Percentiles rank a stretch among this genome's conserved stretches.
phyloP scores from a whole-genome alignment of 2,888 invertebrate genomes.

The Ptycholaimellus sp. region DNA sequence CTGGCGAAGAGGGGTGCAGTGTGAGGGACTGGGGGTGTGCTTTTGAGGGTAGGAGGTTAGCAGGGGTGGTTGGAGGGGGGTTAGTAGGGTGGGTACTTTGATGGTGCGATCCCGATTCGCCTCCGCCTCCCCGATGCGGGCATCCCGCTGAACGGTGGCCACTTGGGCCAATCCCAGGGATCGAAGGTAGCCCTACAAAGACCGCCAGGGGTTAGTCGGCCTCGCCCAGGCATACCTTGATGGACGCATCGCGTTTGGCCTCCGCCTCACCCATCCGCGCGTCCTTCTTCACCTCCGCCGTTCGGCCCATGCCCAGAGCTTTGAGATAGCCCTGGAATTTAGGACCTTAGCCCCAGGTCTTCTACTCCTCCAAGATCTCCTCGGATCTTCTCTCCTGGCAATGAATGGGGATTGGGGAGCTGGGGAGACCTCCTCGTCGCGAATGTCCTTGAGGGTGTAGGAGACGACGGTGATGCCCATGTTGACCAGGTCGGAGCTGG shows the following conservation, averaged over 20 bases:
- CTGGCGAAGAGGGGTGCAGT: too few species aligned
- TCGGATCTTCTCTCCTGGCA: too few species aligned
- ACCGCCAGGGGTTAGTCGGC: too few species aligned
- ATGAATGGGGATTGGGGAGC: too few species aligned
- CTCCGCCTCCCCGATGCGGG: constrained; percentile 85
- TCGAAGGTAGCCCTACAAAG: constrained; percentile 61
- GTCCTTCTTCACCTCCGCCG: constrained; percentile 78
- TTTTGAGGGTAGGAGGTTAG: too few species aligned
- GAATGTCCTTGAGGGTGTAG: constrained; percentile 72
- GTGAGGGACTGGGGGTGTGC: too few species aligned
- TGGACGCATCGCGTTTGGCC: constrained; percentile 50
- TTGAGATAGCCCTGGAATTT: constrained; percentile 62
- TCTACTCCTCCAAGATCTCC: too few species aligned
- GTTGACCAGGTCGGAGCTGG: constrained; percentile 73
- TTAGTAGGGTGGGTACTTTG: too few species aligned
- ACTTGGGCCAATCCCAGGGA: constrained; percentile 81
- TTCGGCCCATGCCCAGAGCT: constrained; percentile 77
- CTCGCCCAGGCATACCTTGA: too few species aligned
- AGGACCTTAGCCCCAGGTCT: too few species aligned
- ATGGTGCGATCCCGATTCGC: constrained; percentile 49
- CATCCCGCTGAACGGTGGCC: constrained; percentile 79
- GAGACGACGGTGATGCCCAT: constrained; percentile 90
- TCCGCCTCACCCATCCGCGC: constrained; percentile 91
- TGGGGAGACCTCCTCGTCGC: constrained; percentile 59
- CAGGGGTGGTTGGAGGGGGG: too few species aligned